Percentiles rank a stretch among this genome's conserved stretches.
These are phyloP conservation scores for Uloborus plumipes DNA, from an alignment of 2,888 invertebrate species.

Conservation along the genomic window DNA sequence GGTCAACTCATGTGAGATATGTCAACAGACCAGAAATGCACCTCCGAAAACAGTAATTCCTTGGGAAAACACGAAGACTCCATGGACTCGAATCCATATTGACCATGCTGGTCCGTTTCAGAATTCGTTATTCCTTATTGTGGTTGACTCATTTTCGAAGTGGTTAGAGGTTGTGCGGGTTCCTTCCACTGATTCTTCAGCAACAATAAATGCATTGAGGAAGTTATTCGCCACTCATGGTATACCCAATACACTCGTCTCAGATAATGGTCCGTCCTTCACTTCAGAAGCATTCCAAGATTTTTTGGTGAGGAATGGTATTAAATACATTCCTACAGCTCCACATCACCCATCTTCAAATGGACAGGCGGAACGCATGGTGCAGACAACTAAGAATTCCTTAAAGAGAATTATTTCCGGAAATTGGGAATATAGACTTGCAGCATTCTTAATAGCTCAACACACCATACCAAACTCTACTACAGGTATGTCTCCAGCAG, in stretches of 20 bases:
- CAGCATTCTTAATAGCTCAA: conserved; percentile 17
- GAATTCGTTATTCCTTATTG: conserved; percentile 66
- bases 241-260: conserved; percentile 66
- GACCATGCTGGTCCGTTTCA: conserved; percentile 63
- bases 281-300: conserved; percentile 66
- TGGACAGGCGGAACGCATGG: conserved; percentile 49
- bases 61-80: neutral
- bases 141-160: conserved; percentile 67
- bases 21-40: conserved; percentile 4
- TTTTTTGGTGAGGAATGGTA: conserved; percentile 32
- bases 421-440: neutral
- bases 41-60: neutral
- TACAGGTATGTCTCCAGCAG: conserved; percentile 15
- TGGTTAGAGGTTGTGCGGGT: conserved; percentile 66
- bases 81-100: conserved; percentile 25
- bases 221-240: conserved; percentile 66
- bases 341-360: conserved; percentile 22
- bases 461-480: conserved; percentile 5
- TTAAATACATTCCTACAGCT: conserved; percentile 18
- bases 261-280: conserved; percentile 68
- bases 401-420: neutral
- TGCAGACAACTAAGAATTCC: conserved; percentile 18
- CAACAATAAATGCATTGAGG: conserved; percentile 60
- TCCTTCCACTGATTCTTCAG: conserved; percentile 35
- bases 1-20: neutral